Percentiles rank a stretch among this genome's conserved stretches.
Conservation (phyloP, 2,113 vertebrate genomes). For the Hypocryptadius cinnamomeus region DNA sequence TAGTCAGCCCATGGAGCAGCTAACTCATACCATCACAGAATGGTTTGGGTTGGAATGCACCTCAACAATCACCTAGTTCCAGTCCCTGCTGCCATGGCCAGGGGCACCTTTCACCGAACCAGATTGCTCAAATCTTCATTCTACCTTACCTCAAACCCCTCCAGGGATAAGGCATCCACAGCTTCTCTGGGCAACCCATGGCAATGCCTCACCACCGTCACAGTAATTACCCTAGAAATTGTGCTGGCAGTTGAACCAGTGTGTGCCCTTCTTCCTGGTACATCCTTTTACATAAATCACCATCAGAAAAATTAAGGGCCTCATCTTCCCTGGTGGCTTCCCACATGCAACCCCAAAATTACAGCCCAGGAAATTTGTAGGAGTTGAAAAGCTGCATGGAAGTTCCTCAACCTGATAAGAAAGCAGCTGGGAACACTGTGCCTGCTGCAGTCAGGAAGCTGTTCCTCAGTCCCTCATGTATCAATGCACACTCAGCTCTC, state of each 20-base stretch:
- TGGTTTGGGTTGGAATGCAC: neutral
- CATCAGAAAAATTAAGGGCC: neutral
- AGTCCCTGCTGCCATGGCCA: neutral
- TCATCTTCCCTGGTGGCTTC: neutral
- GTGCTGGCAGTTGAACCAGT: neutral
- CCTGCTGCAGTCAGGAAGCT: neutral
- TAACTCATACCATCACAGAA: neutral
- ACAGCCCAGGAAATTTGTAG: neutral
- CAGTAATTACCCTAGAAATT: neutral
- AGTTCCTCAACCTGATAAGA: neutral
- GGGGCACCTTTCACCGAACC: neutral
- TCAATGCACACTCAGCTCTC: neutral
- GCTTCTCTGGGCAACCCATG: neutral
- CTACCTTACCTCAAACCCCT: neutral
- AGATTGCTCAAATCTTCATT: neutral
- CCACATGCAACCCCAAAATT: neutral
- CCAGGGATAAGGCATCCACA: neutral
- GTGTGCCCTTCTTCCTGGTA: fast-evolving
- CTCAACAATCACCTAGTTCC: too few relatives aligned
- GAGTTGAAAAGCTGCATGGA: neutral
- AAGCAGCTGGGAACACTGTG: neutral
- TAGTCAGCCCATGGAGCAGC: neutral
- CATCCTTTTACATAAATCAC: neutral
- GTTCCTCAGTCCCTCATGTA: neutral
- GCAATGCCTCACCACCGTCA: neutral